These are phyloP conservation scores for Erannis defoliaria DNA, from an alignment of 2,888 invertebrate genomes.

Conservation along the genomic window DNA sequence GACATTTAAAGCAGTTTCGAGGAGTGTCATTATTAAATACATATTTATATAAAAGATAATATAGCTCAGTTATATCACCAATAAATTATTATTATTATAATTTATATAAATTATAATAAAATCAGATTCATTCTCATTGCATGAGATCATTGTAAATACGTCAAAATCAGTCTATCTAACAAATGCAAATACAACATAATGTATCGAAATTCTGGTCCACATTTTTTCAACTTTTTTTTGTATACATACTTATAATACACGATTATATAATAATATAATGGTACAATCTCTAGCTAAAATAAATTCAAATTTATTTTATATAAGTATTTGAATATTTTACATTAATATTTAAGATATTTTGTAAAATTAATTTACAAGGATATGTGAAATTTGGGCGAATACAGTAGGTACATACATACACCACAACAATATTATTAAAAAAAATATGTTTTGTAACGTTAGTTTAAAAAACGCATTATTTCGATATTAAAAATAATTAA, in stretches of 20 bases:
- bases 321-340: not conserved
- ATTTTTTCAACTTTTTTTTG: constrained; percentile 22
- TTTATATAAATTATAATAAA: constrained; percentile 43
- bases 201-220: constrained; percentile 26
- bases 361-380: constrained; percentile 19
- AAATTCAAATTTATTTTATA: not conserved
- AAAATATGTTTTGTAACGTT: not conserved
- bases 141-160: constrained; percentile 61
- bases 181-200: constrained; percentile 46
- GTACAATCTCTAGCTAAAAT: constrained; percentile 27
- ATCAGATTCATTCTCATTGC: constrained; percentile 51
- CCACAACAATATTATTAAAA: too few relatives aligned
- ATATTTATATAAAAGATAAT: not conserved
- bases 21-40: not conserved
- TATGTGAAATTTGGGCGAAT: constrained; percentile 12
- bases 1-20: not conserved
- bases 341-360: not conserved
- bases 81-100: constrained; percentile 12
- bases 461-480: not conserved
- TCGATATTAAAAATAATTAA: not conserved
- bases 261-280: constrained; percentile 16
- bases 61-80: not conserved
- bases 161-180: constrained; percentile 64
- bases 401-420: not conserved
- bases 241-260: constrained; percentile 3